These are phyloP conservation scores for Rhaphigaster nebulosa DNA, from an alignment of 2,888 invertebrate genomes.

Conservation along the genomic window DNA sequence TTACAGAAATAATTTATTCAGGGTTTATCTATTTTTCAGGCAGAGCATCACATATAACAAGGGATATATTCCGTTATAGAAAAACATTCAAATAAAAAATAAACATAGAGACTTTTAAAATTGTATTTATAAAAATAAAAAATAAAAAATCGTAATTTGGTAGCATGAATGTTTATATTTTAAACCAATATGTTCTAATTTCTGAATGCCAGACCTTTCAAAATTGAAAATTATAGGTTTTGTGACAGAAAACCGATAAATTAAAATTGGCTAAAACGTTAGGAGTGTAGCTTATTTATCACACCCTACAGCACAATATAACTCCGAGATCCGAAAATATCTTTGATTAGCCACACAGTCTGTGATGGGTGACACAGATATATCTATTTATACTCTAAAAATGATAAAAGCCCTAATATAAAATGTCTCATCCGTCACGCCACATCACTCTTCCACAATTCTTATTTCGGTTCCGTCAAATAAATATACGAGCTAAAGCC, in stretches of 20 bases:
- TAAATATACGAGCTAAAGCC: neutral
- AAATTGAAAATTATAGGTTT: neutral
- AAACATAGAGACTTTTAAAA: neutral
- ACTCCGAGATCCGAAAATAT: neutral
- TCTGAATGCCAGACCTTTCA: neutral
- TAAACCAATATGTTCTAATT: neutral
- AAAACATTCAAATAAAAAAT: neutral
- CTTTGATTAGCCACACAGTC: neutral
- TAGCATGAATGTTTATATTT: neutral
- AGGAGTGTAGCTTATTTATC: neutral
- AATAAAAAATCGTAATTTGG: neutral
- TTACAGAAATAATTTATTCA: too few relatives aligned
- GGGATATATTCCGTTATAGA: neutral
- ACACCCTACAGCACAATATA: neutral
- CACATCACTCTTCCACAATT: neutral
- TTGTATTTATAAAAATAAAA: neutral
- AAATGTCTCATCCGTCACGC: neutral
- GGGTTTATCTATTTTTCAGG: too few relatives aligned
- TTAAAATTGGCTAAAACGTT: neutral
- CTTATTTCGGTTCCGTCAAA: neutral
- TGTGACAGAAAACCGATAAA: neutral
- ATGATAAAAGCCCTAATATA: neutral
- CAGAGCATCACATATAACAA: too few relatives aligned
- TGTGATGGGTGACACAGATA: neutral
- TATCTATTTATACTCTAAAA: conserved; percentile 4